A percentile compares a stretch with the other conserved stretches of the same genome.
These are phyloP conservation scores for Samia ricini DNA, from an alignment of 1,140 invertebrate species.

Conservation along the genomic window DNA sequence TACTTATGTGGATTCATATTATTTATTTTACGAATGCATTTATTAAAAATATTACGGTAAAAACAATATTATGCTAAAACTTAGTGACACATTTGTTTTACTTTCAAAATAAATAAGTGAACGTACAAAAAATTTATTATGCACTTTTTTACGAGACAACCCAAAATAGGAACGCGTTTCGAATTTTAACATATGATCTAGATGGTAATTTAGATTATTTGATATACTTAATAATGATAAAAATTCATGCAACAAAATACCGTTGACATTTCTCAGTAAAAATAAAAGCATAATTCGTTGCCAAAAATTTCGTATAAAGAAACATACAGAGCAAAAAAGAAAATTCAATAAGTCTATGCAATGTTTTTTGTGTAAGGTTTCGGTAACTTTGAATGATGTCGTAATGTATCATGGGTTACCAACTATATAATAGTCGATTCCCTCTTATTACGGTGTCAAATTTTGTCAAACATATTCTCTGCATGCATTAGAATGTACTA, in stretches of 20 bases:
- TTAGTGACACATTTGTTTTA: too few relatives aligned
- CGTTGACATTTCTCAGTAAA: too few relatives aligned
- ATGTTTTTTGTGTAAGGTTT: constrained; percentile 3
- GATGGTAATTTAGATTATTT: not conserved
- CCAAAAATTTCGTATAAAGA: too few relatives aligned
- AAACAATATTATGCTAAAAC: too few relatives aligned
- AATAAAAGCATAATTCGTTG: too few relatives aligned
- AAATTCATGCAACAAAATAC: not conserved
- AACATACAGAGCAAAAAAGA: not conserved
- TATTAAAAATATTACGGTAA: too few relatives aligned
- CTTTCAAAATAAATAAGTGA: too few relatives aligned
- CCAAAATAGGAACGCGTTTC: not conserved
- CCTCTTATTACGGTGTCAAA: constrained; percentile 57
- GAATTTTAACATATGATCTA: not conserved
- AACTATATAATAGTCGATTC: constrained; percentile 21
- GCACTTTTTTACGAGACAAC: not conserved
- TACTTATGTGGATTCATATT: too few relatives aligned
- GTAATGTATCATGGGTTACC: constrained; percentile 70
- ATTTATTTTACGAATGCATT: too few relatives aligned
- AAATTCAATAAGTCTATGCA: not conserved
- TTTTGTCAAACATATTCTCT: constrained; percentile 54
- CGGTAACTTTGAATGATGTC: constrained; percentile 26
- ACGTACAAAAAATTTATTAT: too few relatives aligned
- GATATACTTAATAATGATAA: not conserved
- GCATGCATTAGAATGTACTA: constrained; percentile 50